Evolutionary conservation across 1,140 invertebrate species (phyloP).

Genomic region (Lasaia peninsularis): DNA sequence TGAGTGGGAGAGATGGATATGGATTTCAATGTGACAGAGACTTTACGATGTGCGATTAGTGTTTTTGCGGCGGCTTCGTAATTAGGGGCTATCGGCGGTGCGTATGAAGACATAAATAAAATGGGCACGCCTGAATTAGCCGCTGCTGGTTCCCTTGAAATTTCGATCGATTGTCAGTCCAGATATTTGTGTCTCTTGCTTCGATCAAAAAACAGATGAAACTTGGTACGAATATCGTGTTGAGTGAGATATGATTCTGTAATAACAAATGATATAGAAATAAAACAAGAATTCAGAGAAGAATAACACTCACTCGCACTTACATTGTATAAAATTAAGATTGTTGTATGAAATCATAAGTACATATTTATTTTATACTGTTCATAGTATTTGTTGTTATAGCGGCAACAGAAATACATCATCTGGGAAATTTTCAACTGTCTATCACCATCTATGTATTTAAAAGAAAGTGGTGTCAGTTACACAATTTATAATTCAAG

Average conservation of each 20-base stretch:
- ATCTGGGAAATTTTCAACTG: too few relatives aligned
- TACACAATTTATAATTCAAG: too few relatives aligned
- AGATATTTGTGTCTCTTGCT: slow-evolving; percentile 36
- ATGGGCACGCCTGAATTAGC: slow-evolving; percentile 48
- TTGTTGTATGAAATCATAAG: too few relatives aligned
- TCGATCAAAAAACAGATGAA: slow-evolving; percentile 20
- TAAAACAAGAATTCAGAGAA: too few relatives aligned
- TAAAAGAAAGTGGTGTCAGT: too few relatives aligned
- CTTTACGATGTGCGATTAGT: slow-evolving; percentile 64
- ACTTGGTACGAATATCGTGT: background rate
- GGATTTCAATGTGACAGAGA: slow-evolving; percentile 16
- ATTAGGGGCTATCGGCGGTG: slow-evolving; percentile 71
- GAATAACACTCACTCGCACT: too few relatives aligned
- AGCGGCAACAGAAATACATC: too few relatives aligned
- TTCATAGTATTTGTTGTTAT: too few relatives aligned
- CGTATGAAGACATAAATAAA: slow-evolving; percentile 74
- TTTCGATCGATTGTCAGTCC: slow-evolving; percentile 36
- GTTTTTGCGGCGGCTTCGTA: slow-evolving; percentile 64
- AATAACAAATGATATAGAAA: too few relatives aligned
- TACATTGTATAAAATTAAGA: too few relatives aligned
- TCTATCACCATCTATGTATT: too few relatives aligned
- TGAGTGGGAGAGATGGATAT: background rate
- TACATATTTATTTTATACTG: too few relatives aligned
- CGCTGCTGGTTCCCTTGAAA: slow-evolving; percentile 27
- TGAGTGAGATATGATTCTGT: background rate